A percentile compares a stretch with the other conserved stretches of the same genome.
phyloP scores from a whole-genome alignment of 2,888 invertebrate species.

The Noctuana brunneofusca region DNA sequence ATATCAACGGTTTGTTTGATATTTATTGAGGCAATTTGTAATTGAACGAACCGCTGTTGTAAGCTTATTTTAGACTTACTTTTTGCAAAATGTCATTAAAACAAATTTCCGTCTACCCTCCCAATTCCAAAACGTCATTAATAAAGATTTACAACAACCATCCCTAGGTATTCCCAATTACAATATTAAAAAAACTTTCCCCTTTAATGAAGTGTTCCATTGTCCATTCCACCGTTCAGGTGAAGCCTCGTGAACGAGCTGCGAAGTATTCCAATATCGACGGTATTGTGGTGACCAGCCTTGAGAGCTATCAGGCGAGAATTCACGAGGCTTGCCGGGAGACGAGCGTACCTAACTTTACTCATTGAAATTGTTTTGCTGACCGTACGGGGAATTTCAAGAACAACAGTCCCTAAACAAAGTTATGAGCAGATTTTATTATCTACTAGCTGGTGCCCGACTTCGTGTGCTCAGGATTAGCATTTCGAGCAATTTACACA shows the following conservation, averaged over 20 bases:
- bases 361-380: conserved; percentile 1
- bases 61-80: too few relatives aligned
- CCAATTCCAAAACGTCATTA: too few relatives aligned
- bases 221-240: neutral
- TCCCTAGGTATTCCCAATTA: neutral
- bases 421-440: neutral
- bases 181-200: neutral
- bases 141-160: too few relatives aligned
- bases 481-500: too few relatives aligned
- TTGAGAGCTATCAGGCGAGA: too few relatives aligned
- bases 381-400: neutral
- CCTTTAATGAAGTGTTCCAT: neutral
- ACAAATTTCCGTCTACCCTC: neutral
- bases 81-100: neutral
- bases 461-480: too few relatives aligned
- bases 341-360: neutral
- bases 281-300: neutral
- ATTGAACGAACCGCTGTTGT: too few relatives aligned
- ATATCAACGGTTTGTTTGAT: neutral
- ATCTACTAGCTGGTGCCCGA: too few relatives aligned
- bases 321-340: too few relatives aligned
- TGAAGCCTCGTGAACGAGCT: neutral
- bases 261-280: neutral
- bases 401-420: neutral
- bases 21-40: neutral